phyloP scores from a whole-genome alignment of 2,797 vertebrate genomes.

The Eurystomus glaucurus region DNA sequence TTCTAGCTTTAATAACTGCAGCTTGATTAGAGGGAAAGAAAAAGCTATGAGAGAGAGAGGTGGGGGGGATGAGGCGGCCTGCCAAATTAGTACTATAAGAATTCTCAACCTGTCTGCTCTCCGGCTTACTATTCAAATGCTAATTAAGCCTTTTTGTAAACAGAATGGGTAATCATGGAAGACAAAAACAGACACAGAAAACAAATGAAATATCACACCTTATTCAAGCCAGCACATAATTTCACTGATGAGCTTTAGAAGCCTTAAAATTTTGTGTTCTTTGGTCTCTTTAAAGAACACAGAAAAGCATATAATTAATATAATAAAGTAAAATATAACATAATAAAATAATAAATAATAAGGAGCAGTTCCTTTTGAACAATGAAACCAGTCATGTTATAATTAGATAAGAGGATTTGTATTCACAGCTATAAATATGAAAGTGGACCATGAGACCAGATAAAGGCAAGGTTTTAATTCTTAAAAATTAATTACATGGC shows the following conservation, averaged over 20 bases:
- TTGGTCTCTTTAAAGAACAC: constrained; percentile 61
- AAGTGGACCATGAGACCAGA: constrained; percentile 83
- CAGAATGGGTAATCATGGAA: constrained; percentile 86
- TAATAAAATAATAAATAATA: constrained; percentile 81
- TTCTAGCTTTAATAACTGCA: constrained; percentile 85
- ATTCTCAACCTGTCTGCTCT: constrained; percentile 87
- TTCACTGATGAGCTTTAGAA: constrained; percentile 80
- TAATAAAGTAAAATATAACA: constrained; percentile 82
- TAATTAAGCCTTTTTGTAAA: constrained; percentile 88
- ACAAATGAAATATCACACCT: constrained; percentile 85
- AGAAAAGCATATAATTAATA: constrained; percentile 80
- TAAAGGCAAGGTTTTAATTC: constrained; percentile 86
- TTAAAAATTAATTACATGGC: constrained; percentile 89
- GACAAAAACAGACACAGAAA: constrained; percentile 85
- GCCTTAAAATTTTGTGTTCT: constrained; percentile 75
- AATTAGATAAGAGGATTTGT: constrained; percentile 89
- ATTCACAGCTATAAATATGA: constrained; percentile 84
- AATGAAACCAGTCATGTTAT: constrained; percentile 86
- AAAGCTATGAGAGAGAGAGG: constrained; percentile 64
- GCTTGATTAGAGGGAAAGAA: constrained; percentile 84
- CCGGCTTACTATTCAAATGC: constrained; percentile 86
- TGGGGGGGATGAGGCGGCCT: constrained; percentile 73
- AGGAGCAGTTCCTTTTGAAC: constrained; percentile 81
- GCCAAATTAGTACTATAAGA: constrained; percentile 88
- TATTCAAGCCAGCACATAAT: constrained; percentile 80